Percentiles rank a stretch among this genome's conserved stretches.
Conservation (phyloP, 1,140 invertebrate species). For the Elysia chlorotica region DNA sequence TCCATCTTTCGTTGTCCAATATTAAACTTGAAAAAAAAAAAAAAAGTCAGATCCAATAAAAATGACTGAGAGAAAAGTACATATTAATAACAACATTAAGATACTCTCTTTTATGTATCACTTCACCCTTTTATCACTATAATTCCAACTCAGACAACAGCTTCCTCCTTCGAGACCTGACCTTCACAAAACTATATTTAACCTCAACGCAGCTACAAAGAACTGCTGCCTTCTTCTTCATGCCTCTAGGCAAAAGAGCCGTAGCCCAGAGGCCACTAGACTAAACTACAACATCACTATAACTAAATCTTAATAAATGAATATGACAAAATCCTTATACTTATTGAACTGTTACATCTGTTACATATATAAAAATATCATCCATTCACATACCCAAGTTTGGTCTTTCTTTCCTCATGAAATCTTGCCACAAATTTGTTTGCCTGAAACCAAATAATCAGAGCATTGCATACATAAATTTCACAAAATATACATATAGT, state of each 20-base stretch:
- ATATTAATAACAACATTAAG: not conserved
- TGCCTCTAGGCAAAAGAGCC: not conserved
- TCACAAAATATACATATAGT: too few relatives aligned
- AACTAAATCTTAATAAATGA: too few relatives aligned
- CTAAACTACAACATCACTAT: not conserved
- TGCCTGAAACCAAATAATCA: conserved; percentile 69
- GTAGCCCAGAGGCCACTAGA: not conserved
- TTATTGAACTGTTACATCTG: too few relatives aligned
- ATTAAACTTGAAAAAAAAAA: conserved; percentile 62
- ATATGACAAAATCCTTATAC: too few relatives aligned
- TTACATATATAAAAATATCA: too few relatives aligned
- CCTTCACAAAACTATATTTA: too few relatives aligned
- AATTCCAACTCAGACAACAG: too few relatives aligned
- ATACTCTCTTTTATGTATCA: too few relatives aligned
- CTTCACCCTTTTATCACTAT: too few relatives aligned
- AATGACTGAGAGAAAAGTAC: not conserved
- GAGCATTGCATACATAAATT: not conserved
- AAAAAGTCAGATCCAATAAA: not conserved
- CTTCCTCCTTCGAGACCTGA: too few relatives aligned
- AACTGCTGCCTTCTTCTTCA: not conserved
- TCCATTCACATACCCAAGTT: conserved; percentile 78
- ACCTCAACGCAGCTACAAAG: too few relatives aligned
- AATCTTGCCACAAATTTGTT: conserved; percentile 90
- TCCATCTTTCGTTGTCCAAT: conserved; percentile 92
- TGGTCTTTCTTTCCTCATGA: conserved; percentile 85